A percentile compares a stretch with the other conserved stretches of the same genome.
These are phyloP conservation scores for Leucosticte australis DNA, from an alignment of 2,113 vertebrate genomes.

Conservation along the genomic window DNA sequence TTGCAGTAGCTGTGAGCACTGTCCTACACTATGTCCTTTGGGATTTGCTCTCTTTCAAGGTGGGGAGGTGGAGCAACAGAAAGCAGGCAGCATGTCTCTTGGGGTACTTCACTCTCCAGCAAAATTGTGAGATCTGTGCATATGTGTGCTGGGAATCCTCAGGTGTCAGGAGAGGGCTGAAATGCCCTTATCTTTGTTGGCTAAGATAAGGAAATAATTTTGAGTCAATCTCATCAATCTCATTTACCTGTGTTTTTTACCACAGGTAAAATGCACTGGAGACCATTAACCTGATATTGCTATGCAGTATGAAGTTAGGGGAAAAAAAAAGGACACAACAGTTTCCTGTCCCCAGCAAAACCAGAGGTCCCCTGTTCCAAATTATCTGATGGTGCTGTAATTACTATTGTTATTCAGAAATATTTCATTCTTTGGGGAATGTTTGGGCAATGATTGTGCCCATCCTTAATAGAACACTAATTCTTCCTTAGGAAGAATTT, in stretches of 20 bases:
- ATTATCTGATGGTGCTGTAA: not conserved
- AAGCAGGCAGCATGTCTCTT: fast-evolving
- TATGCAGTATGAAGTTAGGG: not conserved
- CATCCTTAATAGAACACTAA: not conserved
- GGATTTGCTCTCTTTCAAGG: not conserved
- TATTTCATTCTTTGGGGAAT: not conserved
- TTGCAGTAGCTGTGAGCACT: not conserved
- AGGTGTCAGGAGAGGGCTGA: not conserved
- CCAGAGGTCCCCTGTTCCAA: not conserved
- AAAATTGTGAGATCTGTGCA: not conserved
- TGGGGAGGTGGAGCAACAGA: not conserved
- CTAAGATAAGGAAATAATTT: not conserved
- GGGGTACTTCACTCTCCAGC: not conserved
- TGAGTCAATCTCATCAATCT: not conserved
- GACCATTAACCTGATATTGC: not conserved
- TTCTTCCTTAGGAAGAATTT: not conserved
- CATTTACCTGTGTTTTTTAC: not conserved
- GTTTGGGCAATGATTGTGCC: not conserved
- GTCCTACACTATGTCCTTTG: not conserved
- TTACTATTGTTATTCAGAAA: not conserved
- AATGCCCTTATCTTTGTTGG: not conserved
- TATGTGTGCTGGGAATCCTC: not conserved
- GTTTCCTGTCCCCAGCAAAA: not conserved
- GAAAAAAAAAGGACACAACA: not conserved
- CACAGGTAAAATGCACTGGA: not conserved